These are phyloP conservation scores for Amia ocellicauda DNA, from an alignment of 2,113 vertebrate species.

Conservation along the genomic window DNA sequence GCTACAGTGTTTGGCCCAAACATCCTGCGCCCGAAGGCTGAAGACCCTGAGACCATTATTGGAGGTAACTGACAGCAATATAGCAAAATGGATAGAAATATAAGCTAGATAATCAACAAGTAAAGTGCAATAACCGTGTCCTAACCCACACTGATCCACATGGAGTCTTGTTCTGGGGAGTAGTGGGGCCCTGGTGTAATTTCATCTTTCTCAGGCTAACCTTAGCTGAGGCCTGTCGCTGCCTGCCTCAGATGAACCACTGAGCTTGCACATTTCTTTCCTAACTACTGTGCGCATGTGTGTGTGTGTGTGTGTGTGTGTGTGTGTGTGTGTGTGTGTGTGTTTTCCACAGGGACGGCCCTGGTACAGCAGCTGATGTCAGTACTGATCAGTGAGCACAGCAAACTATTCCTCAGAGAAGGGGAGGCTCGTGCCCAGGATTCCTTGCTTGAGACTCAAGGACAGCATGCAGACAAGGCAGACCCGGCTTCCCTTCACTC, in stretches of 20 bases:
- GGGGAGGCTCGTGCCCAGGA: background rate
- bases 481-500: slow-evolving; percentile 31
- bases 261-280: slow-evolving; percentile 21
- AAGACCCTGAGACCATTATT: slow-evolving; percentile 68
- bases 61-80: slow-evolving; percentile 54
- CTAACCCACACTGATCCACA: background rate
- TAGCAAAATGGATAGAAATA: no score
- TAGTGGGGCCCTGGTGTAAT: slow-evolving; percentile 15
- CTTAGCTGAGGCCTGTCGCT: slow-evolving; percentile 9
- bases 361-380: slow-evolving; percentile 59
- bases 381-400: slow-evolving; percentile 44
- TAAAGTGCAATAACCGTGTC: slow-evolving; percentile 7
- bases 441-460: slow-evolving; percentile 16
- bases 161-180: background rate
- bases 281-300: background rate
- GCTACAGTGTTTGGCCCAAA: slow-evolving; percentile 74
- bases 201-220: slow-evolving; percentile 14
- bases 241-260: background rate
- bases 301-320: background rate
- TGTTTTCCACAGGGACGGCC: slow-evolving; percentile 48
- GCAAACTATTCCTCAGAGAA: background rate
- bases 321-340: background rate
- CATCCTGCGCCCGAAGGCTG: slow-evolving; percentile 70
- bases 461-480: slow-evolving; percentile 32
- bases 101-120: background rate